Conservation (phyloP, 2,888 invertebrate genomes). For the Agrochola lota region DNA sequence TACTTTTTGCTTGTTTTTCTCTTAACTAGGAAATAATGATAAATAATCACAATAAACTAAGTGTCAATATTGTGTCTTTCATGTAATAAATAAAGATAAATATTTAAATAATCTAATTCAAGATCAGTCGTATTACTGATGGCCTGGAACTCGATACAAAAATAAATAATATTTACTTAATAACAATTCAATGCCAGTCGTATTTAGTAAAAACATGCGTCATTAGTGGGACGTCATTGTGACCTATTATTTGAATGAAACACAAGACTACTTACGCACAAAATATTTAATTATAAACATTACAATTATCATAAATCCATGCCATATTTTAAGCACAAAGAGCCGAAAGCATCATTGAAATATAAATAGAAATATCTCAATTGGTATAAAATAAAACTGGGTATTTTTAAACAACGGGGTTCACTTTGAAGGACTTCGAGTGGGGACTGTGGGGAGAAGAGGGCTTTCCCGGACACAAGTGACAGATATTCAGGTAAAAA, state of each 20-base stretch:
- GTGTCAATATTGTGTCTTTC: constrained; percentile 11
- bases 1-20: constrained; percentile 1
- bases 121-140: constrained; percentile 26
- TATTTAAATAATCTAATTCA: constrained; percentile 14
- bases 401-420: constrained; percentile 50
- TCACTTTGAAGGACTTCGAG: constrained; percentile 37
- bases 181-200: constrained; percentile 51
- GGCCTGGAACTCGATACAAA: constrained; percentile 22
- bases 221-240: constrained; percentile 49
- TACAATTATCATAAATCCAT: constrained; percentile 19
- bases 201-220: constrained; percentile 57
- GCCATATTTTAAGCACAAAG: constrained; percentile 30
- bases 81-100: constrained; percentile 15
- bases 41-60: constrained; percentile 4
- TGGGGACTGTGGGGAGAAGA: constrained; percentile 20
- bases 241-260: constrained; percentile 47
- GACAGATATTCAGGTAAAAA: constrained; percentile 41
- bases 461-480: constrained; percentile 39
- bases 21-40: constrained; percentile 14
- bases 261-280: constrained; percentile 47
- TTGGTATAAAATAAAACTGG: constrained; percentile 32
- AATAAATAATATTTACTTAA: constrained; percentile 57
- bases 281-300: constrained; percentile 29
- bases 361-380: constrained; percentile 30
- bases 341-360: constrained; percentile 32